A percentile compares a stretch with the other conserved stretches of the same genome.
phyloP scores from a whole-genome alignment of 2,888 invertebrate genomes.

The Eretmocerus hayati region DNA sequence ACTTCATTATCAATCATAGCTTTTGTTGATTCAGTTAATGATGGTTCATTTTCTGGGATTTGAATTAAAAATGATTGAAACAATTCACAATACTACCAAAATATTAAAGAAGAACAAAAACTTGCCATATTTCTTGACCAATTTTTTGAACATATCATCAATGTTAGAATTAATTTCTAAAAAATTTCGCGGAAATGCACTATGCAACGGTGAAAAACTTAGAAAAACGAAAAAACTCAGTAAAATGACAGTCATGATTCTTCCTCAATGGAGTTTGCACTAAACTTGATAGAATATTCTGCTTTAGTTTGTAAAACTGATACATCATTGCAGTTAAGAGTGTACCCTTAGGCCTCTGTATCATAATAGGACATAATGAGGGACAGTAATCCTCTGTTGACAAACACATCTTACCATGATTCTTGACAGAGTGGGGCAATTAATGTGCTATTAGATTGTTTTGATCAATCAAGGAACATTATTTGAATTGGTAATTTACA shows the following conservation, averaged over 20 bases:
- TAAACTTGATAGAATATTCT: background rate
- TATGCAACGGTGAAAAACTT: constrained; percentile 7
- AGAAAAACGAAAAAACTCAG: no score
- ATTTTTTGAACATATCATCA: constrained; percentile 8
- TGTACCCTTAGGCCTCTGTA: no score
- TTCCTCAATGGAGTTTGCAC: background rate
- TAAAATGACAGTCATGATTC: background rate
- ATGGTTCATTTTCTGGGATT: no score
- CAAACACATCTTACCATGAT: no score
- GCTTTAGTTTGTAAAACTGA: no score
- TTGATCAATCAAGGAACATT: no score
- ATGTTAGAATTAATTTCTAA: background rate
- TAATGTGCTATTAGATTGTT: no score
- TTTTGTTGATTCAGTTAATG: constrained; percentile 4
- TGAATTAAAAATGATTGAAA: background rate
- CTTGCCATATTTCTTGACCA: constrained; percentile 19
- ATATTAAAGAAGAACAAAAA: background rate
- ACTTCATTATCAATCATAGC: constrained; percentile 12
- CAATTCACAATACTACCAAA: background rate
- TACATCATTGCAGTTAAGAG: no score
- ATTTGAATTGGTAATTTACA: no score
- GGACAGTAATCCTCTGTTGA: no score
- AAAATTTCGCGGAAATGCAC: constrained; percentile 4
- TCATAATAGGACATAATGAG: no score
- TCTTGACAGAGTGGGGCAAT: no score